Evolutionary conservation across 2,888 invertebrate species (phyloP).

Genomic region (Pyrgus malvae): DNA sequence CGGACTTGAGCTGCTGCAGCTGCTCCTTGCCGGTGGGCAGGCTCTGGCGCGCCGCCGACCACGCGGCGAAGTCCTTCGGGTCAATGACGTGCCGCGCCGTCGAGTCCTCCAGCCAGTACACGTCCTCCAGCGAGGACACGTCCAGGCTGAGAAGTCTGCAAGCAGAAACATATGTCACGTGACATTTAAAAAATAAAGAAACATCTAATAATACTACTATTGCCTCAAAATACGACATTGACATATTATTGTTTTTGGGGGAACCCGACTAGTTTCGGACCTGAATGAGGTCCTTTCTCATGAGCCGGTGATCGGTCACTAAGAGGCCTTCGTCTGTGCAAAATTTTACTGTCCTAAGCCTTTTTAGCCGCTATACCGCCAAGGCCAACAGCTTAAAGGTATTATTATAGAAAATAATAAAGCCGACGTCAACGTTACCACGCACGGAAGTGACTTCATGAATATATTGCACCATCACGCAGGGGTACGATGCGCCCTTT

Average conservation of each 20-base stretch:
- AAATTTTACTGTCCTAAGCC: too few relatives aligned
- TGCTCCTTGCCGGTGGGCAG: conserved; percentile 91
- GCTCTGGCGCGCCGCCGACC: conserved; percentile 91
- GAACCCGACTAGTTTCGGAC: too few relatives aligned
- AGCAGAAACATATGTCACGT: too few relatives aligned
- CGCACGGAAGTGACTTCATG: not conserved
- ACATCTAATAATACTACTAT: too few relatives aligned
- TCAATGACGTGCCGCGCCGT: conserved; percentile 89
- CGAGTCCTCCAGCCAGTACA: conserved; percentile 94
- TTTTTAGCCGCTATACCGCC: too few relatives aligned
- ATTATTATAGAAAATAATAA: too few relatives aligned
- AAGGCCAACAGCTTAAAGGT: too few relatives aligned
- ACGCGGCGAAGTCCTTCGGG: conserved; percentile 87
- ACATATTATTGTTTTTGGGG: not conserved
- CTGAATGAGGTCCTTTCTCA: too few relatives aligned
- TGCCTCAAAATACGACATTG: not conserved
- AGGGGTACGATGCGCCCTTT: not conserved
- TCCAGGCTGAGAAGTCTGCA: conserved; percentile 88
- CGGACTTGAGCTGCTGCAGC: conserved; percentile 89
- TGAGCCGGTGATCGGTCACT: too few relatives aligned
- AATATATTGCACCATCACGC: not conserved
- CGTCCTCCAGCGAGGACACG: conserved; percentile 93
- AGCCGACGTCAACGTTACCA: too few relatives aligned
- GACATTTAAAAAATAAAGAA: too few relatives aligned
- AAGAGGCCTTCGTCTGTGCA: too few relatives aligned